These are phyloP conservation scores for Parascotia fuliginaria DNA, from an alignment of 2,888 invertebrate genomes.

Conservation along the genomic window DNA sequence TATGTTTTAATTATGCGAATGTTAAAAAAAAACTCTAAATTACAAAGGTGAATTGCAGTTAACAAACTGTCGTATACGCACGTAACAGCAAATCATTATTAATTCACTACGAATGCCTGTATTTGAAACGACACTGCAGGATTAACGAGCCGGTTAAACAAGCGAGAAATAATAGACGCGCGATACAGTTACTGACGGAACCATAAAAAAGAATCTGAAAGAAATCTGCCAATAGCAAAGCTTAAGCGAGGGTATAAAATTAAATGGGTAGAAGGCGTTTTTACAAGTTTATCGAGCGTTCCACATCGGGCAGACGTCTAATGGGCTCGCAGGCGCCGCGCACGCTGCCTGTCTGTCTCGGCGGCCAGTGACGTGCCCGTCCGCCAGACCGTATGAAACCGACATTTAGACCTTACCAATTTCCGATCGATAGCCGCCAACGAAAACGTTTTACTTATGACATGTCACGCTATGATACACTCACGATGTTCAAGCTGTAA, in stretches of 20 bases:
- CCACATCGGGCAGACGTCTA: slow-evolving; percentile 81
- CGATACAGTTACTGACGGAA: slow-evolving; percentile 77
- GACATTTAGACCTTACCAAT: slow-evolving; percentile 59
- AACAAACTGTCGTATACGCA: slow-evolving; percentile 15
- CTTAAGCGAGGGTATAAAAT: slow-evolving; percentile 83
- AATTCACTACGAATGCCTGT: slow-evolving; percentile 45
- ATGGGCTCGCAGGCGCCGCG: slow-evolving; percentile 82
- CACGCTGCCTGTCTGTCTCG: slow-evolving; percentile 81
- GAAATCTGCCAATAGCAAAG: slow-evolving; percentile 83
- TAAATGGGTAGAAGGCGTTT: slow-evolving; percentile 84
- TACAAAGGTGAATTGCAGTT: background rate
- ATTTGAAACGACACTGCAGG: slow-evolving; percentile 51
- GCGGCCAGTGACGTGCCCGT: slow-evolving; percentile 63
- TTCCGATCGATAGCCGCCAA: slow-evolving; percentile 59
- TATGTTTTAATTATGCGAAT: too few relatives aligned
- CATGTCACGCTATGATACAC: slow-evolving; percentile 49
- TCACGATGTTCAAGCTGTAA: slow-evolving; percentile 46
- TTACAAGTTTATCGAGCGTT: slow-evolving; percentile 86
- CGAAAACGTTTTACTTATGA: slow-evolving; percentile 53
- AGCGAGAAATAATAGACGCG: slow-evolving; percentile 70
- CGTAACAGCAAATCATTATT: slow-evolving; percentile 37
- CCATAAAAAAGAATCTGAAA: slow-evolving; percentile 74
- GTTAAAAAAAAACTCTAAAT: too few relatives aligned
- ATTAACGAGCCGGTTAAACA: slow-evolving; percentile 66
- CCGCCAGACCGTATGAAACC: slow-evolving; percentile 52